A percentile compares a stretch with the other conserved stretches of the same genome.
phyloP scores from a whole-genome alignment of 2,888 invertebrate species.

The Plebejus anna region DNA sequence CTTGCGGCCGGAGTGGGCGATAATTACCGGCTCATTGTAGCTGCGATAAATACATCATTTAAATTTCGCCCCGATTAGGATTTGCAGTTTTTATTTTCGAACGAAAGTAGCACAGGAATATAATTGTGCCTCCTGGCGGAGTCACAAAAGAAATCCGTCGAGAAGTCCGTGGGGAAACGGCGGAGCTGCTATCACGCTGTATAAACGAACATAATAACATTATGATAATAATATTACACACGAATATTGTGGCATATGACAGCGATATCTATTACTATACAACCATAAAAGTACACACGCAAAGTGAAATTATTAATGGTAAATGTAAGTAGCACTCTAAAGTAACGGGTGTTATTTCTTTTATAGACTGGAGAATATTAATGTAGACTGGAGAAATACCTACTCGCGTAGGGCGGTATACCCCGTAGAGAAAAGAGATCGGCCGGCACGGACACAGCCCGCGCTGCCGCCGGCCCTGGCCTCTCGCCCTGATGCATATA shows the following conservation, averaged over 20 bases:
- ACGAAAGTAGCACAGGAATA: conserved; percentile 5
- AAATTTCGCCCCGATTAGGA: conserved; percentile 9
- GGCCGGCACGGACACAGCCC: not conserved
- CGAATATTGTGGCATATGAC: too few relatives aligned
- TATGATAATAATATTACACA: too few relatives aligned
- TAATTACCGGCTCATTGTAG: conserved; percentile 8
- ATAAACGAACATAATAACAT: not conserved
- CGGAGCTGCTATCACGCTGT: not conserved
- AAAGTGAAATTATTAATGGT: not conserved
- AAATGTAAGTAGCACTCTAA: not conserved
- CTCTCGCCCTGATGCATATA: not conserved
- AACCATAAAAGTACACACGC: not conserved
- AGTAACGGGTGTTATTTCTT: not conserved
- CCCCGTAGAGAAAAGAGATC: not conserved
- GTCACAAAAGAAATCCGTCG: not conserved
- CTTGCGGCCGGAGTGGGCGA: not conserved
- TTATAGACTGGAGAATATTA: not conserved
- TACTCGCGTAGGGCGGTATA: not conserved
- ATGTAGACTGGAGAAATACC: not conserved
- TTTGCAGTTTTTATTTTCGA: not conserved
- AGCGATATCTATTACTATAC: too few relatives aligned
- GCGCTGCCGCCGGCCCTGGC: not conserved
- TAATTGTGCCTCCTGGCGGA: not conserved
- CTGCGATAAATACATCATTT: not conserved
- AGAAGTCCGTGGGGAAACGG: not conserved